Conservation (phyloP, 2,113 vertebrate genomes). For the Boulengeromyrus knoepffleri region DNA sequence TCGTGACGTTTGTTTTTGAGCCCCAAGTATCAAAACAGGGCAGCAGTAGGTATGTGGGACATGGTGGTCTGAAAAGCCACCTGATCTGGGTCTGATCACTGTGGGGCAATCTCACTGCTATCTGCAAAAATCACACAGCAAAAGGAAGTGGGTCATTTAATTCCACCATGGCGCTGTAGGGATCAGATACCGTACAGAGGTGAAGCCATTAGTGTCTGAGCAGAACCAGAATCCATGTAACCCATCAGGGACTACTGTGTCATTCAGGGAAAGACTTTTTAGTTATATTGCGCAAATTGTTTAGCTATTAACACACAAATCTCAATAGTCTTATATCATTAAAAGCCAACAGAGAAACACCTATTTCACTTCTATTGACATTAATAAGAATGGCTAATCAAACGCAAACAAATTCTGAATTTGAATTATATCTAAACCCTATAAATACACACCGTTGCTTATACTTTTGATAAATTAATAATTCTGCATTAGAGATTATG, state of each 20-base stretch:
- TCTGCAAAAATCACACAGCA: neutral
- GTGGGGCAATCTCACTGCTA: neutral
- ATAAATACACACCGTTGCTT: neutral
- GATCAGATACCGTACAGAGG: neutral
- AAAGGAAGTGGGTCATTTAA: neutral
- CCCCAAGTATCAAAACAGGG: neutral
- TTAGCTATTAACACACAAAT: neutral
- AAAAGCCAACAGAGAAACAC: neutral
- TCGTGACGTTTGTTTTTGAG: neutral
- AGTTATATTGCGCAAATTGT: neutral
- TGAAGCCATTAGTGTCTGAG: neutral
- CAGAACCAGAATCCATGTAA: neutral
- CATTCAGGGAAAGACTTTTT: neutral
- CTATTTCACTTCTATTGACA: neutral
- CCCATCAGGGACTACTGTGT: neutral
- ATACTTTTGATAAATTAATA: neutral
- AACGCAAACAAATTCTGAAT: neutral
- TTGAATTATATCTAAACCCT: neutral
- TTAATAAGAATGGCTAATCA: neutral
- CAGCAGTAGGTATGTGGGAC: neutral
- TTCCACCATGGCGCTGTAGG: neutral
- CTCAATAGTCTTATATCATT: neutral
- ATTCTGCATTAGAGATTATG: neutral
- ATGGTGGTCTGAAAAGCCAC: neutral
- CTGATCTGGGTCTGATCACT: neutral